These are phyloP conservation scores for Melanargia galathea DNA, from an alignment of 2,888 invertebrate genomes.

Conservation along the genomic window DNA sequence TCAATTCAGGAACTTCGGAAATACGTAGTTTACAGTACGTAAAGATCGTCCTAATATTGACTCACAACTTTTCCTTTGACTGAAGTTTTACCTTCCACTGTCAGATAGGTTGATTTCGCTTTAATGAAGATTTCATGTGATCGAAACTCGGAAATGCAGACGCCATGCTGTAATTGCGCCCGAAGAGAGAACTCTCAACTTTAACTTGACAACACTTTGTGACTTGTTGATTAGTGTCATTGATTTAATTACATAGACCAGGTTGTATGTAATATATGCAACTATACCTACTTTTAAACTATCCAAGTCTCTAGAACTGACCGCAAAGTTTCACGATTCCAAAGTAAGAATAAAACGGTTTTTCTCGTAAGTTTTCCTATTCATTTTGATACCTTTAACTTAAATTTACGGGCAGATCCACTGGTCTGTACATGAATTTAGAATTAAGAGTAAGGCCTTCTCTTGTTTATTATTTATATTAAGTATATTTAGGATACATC, in stretches of 20 bases:
- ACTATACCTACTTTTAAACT: too few species aligned
- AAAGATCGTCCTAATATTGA: slow-evolving; percentile 14
- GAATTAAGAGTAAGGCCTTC: too few species aligned
- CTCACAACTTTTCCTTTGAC: slow-evolving; percentile 3
- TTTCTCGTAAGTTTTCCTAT: too few species aligned
- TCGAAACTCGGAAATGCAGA: not conserved
- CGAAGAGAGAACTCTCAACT: not conserved
- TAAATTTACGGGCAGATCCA: too few species aligned
- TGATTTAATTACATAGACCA: too few species aligned
- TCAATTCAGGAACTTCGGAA: slow-evolving; percentile 8
- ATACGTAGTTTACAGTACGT: slow-evolving; percentile 10
- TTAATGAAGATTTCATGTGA: slow-evolving; percentile 11
- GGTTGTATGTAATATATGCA: too few species aligned
- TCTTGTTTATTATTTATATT: not conserved
- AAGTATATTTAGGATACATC: not conserved
- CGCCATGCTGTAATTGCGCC: not conserved
- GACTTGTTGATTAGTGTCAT: not conserved
- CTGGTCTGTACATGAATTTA: too few species aligned
- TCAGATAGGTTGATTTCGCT: not conserved
- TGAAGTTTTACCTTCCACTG: slow-evolving; percentile 10
- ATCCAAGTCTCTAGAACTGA: too few species aligned
- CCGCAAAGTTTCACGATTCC: too few species aligned
- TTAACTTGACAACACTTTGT: not conserved
- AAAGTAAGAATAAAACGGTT: too few species aligned
- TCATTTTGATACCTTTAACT: too few species aligned